Conservation (phyloP, 1,140 invertebrate species). For the Battus philenor region DNA sequence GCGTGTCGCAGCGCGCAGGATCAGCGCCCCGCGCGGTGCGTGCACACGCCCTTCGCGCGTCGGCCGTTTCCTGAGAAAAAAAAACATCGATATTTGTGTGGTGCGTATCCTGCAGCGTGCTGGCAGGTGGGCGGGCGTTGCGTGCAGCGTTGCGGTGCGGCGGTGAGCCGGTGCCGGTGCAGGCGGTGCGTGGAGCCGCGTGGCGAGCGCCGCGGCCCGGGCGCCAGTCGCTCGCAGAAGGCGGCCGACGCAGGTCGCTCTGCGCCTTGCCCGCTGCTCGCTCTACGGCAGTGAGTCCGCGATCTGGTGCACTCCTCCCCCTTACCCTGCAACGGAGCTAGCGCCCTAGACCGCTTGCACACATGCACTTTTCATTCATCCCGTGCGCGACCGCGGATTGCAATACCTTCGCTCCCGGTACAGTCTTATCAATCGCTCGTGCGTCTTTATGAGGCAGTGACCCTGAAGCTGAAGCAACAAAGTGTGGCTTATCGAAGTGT, state of each 20-base stretch:
- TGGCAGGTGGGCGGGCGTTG: conserved; percentile 36
- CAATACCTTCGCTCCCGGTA: conserved; percentile 12
- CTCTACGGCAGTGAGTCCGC: conserved; percentile 44
- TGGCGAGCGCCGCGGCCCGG: conserved; percentile 45
- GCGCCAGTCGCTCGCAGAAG: conserved; percentile 63
- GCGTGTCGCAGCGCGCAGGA: conserved; percentile 73
- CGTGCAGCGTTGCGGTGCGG: conserved; percentile 31
- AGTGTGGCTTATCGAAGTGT: conserved; percentile 11
- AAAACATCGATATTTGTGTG: conserved; percentile 64
- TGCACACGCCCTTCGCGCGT: conserved; percentile 26
- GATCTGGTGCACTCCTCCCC: conserved; percentile 38
- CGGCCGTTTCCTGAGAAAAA: conserved; percentile 35
- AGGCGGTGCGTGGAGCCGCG: conserved; percentile 37
- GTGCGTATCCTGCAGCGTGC: conserved; percentile 51
- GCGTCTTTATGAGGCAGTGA: conserved; percentile 14
- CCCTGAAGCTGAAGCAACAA: conserved; percentile 10
- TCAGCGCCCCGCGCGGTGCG: conserved; percentile 53
- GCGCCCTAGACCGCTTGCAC: conserved; percentile 24
- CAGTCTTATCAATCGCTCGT: conserved; percentile 13
- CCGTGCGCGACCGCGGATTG: conserved; percentile 12
- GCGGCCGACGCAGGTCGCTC: conserved; percentile 57
- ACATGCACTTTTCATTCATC: conserved; percentile 56
- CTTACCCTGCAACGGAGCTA: conserved; percentile 26
- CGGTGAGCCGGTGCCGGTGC: conserved; percentile 36
- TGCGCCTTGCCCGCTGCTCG: conserved; percentile 38